Percentiles rank a stretch among this genome's conserved stretches.
These are phyloP conservation scores for Venustoraphidia nigricollis DNA, from an alignment of 2,888 invertebrate species.

Conservation along the genomic window DNA sequence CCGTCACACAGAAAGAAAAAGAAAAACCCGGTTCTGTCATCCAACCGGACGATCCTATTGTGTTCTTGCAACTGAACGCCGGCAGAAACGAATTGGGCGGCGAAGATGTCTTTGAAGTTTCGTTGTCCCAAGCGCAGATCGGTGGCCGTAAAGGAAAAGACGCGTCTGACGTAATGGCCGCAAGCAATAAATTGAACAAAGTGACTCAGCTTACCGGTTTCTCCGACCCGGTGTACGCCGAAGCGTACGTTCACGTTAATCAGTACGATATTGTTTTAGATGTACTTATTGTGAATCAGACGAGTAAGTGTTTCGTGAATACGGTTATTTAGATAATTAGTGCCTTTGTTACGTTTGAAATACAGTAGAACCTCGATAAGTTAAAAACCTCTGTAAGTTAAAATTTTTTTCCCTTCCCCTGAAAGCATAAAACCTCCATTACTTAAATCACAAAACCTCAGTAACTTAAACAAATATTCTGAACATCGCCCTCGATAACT, in stretches of 20 bases:
- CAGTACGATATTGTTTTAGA: slow-evolving; percentile 98
- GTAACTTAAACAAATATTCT: no score
- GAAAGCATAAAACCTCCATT: no score
- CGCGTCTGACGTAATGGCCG: slow-evolving; percentile 33
- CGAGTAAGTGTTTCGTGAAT: slow-evolving; percentile 34
- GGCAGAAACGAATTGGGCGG: slow-evolving; percentile 40
- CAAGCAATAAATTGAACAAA: slow-evolving; percentile 47
- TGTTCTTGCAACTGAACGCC: slow-evolving; percentile 60
- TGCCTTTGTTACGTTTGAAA: no score
- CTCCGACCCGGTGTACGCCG: slow-evolving; percentile 98
- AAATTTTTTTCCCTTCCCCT: no score
- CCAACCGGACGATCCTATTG: slow-evolving; percentile 77
- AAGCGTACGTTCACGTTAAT: slow-evolving; percentile 98
- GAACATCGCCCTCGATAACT: no score
- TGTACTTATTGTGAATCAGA: slow-evolving; percentile 96
- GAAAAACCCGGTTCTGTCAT: slow-evolving; percentile 51
- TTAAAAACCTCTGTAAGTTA: no score
- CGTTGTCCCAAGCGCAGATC: slow-evolving; percentile 77
- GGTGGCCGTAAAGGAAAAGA: slow-evolving; percentile 28
- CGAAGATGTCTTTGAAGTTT: slow-evolving; percentile 86
- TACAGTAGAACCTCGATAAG: no score
- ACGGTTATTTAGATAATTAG: no score
- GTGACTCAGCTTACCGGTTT: slow-evolving; percentile 97
- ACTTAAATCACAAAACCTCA: no score
- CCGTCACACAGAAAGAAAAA: slow-evolving; percentile 40